Evolutionary conservation across 1,140 invertebrate species (phyloP), one percentile per base, ranked within the genome.

Genomic region (Triops cancriformis): DNA sequence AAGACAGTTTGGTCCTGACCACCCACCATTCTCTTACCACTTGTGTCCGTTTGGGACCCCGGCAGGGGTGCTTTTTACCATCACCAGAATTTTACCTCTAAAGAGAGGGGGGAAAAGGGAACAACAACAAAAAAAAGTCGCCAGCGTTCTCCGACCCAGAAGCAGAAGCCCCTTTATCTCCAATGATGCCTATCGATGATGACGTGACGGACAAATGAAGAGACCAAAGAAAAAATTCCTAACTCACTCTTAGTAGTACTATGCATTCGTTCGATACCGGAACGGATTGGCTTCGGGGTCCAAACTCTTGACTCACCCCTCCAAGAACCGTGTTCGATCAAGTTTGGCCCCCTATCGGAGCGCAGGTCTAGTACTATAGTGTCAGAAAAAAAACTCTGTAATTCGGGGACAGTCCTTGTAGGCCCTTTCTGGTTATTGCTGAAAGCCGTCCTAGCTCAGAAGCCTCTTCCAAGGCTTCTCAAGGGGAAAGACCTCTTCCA

Each of bases 1-100:
- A 18, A 64, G 51, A 64, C 51, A 64, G n/a, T 64, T 23, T 64
- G 51, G 51, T 18, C n/a, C 10, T 64, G 51, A 18, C 51, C 51
- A 64, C 51, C 51, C 51, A 64, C 51, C 51, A 64, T 64, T 64
- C 51, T 64, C 51, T 64, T 64, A 64, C 51, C 51, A 64, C 51
- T 64, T 64, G 51, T 64, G 51, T 64, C 51, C 51, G 51, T 64
- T 23, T 64, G 14, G n/a, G 51, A 64, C 51, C 51, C 10, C 51
- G 51, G 51, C 51, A 64, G 51, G 51, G 51, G 51, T 23, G 23
- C 51, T 14, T 64, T 64, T 64, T 64, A 64, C 51, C 18, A 64
- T 64, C 51, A 64, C 14, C 51, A 64, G 18, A 64, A n/a, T 64
- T 64, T 23, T 23, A 64, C 51, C 51, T 64, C 18, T 64, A 6